These are phyloP conservation scores for Halichoeres trimaculatus DNA, from an alignment of 2,113 vertebrate genomes.

Conservation along the genomic window DNA sequence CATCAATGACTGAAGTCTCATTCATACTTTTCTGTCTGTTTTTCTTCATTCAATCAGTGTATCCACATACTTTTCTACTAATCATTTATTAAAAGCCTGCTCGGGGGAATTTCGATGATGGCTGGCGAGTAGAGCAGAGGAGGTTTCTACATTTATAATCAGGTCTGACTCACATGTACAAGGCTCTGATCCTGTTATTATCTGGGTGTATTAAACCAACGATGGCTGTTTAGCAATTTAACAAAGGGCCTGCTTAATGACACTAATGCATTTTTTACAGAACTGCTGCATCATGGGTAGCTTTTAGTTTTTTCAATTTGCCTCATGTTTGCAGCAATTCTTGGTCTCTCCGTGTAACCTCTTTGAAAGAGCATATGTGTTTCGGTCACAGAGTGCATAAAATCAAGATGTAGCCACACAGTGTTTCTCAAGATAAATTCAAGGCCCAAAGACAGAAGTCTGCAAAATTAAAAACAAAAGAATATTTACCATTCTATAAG, in stretches of 20 bases:
- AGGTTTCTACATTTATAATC: not conserved
- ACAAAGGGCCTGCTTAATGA: not conserved
- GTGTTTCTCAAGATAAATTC: too few species aligned
- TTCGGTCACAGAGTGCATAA: too few species aligned
- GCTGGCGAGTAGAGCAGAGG: not conserved
- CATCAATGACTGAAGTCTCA: not conserved
- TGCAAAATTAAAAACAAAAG: too few species aligned
- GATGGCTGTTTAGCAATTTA: not conserved
- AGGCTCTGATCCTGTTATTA: not conserved
- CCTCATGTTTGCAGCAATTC: not conserved
- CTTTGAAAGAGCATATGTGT: too few species aligned
- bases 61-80: not conserved
- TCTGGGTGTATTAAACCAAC: not conserved
- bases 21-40: not conserved
- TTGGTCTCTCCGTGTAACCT: too few species aligned
- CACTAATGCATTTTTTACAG: not conserved
- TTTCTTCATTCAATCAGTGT: not conserved
- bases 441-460: too few species aligned
- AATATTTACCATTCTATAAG: too few species aligned
- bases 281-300: too few species aligned
- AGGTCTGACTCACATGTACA: not conserved
- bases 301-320: too few species aligned
- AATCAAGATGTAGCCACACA: too few species aligned
- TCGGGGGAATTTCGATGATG: not conserved
- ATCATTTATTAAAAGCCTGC: not conserved